Percentiles rank a stretch among this genome's conserved stretches.
These are phyloP conservation scores for Acanthiza pusilla DNA, from an alignment of 2,797 vertebrate genomes.

Conservation along the genomic window DNA sequence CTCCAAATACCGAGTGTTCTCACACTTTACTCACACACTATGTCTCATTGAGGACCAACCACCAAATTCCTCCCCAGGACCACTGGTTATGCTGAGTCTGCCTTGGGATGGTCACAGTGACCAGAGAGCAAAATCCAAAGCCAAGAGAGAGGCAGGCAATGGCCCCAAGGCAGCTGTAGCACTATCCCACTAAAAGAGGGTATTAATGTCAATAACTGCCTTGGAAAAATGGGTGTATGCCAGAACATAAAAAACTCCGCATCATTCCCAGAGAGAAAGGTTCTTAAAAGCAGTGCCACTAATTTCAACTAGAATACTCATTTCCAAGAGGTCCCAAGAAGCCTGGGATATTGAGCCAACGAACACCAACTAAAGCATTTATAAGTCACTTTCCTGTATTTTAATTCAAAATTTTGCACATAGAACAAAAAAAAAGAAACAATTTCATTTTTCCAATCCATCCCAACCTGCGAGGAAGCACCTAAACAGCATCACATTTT, in stretches of 20 bases:
- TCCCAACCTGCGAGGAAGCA: background rate
- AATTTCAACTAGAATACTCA: background rate
- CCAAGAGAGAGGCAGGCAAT: background rate
- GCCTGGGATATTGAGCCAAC: background rate
- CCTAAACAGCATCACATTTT: background rate
- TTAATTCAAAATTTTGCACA: background rate
- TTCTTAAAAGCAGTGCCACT: background rate
- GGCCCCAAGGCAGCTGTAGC: background rate
- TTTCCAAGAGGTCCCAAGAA: background rate
- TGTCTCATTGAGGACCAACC: background rate
- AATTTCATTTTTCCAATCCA: background rate
- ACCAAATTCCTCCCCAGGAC: background rate
- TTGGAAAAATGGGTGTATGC: background rate
- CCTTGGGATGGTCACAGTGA: background rate
- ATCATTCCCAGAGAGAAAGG: background rate
- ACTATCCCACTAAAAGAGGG: background rate
- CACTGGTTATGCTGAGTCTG: accelerated
- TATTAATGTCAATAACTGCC: background rate
- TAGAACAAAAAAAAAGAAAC: background rate
- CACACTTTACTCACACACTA: background rate
- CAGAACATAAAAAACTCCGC: background rate
- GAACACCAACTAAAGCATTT: background rate
- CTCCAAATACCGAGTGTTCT: background rate
- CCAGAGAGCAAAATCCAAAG: background rate
- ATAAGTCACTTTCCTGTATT: background rate